Percentiles rank a stretch among this genome's conserved stretches.
Conservation (phyloP, 2,113 vertebrate genomes). For the Saccopteryx leptura region DNA sequence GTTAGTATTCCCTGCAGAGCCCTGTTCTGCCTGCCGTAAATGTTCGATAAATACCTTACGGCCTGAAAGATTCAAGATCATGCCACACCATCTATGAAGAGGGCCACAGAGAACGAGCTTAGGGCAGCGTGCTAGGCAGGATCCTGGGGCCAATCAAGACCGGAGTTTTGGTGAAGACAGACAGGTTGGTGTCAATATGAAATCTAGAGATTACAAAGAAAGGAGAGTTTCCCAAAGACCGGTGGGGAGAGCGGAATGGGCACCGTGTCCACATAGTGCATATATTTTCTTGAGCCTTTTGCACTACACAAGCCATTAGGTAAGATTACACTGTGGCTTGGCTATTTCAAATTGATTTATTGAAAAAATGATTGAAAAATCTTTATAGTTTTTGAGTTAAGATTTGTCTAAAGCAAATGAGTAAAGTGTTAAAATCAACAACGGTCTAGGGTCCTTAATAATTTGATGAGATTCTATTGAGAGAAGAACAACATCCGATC, state of each 20-base stretch:
- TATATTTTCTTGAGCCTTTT: neutral
- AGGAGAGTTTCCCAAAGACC: neutral
- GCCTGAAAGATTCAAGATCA: neutral
- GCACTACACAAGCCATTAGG: neutral
- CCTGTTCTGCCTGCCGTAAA: neutral
- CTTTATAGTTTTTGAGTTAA: neutral
- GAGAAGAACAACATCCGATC: neutral
- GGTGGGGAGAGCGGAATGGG: neutral
- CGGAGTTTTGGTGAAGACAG: neutral
- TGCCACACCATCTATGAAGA: neutral
- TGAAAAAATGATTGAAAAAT: neutral
- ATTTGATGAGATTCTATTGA: neutral
- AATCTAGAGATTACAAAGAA: slow-evolving; percentile 1
- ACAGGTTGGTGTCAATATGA: neutral
- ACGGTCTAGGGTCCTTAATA: neutral
- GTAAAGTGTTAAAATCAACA: slow-evolving; percentile 22
- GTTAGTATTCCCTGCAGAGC: neutral
- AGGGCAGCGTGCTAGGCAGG: neutral
- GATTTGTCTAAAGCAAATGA: slow-evolving; percentile 53
- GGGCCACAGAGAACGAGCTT: neutral
- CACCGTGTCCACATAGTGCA: neutral
- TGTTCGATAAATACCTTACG: neutral
- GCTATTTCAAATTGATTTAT: neutral
- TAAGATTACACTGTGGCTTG: neutral
- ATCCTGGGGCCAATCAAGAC: neutral